Percentiles rank a stretch among this genome's conserved stretches.
phyloP scores from a whole-genome alignment of 2,113 vertebrate species.

The Notechis scutatus region DNA sequence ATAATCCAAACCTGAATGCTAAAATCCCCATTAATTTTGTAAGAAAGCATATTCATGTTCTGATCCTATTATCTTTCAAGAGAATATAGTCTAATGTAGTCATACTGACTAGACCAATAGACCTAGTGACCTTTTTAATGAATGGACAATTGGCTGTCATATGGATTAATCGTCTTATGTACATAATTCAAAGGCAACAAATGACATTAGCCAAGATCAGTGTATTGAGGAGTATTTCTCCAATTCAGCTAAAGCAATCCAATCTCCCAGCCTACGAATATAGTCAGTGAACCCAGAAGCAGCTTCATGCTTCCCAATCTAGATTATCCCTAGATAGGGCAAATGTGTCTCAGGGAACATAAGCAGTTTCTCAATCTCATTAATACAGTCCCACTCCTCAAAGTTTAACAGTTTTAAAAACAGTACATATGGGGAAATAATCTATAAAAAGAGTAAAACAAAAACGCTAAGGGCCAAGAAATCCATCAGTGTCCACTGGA shows the following conservation, averaged over 20 bases:
- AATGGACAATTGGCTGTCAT: conserved; percentile 33
- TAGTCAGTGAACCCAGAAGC: not conserved
- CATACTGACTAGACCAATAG: conserved; percentile 28
- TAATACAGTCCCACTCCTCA: not conserved
- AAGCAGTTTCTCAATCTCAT: not conserved
- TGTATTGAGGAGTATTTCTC: not conserved
- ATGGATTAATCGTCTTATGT: conserved; percentile 7
- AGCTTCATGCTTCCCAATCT: not conserved
- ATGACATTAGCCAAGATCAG: not conserved
- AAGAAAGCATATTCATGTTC: conserved; percentile 12
- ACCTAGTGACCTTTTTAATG: conserved; percentile 29
- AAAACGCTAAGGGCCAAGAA: not conserved
- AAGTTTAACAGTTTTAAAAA: not conserved
- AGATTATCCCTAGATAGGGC: not conserved
- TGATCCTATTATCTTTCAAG: conserved; percentile 26
- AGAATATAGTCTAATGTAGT: conserved; percentile 27
- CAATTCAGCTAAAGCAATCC: not conserved
- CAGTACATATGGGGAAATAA: not conserved
- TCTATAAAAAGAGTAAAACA: not conserved
- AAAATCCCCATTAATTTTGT: not conserved
- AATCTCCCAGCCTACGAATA: not conserved
- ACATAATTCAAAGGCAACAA: conserved; percentile 2
- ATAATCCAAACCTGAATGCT: not conserved
- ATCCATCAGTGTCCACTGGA: not conserved
- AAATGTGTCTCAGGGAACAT: not conserved